These are phyloP conservation scores for Phoxinus phoxinus DNA, from an alignment of 2,113 vertebrate genomes.

Conservation along the genomic window DNA sequence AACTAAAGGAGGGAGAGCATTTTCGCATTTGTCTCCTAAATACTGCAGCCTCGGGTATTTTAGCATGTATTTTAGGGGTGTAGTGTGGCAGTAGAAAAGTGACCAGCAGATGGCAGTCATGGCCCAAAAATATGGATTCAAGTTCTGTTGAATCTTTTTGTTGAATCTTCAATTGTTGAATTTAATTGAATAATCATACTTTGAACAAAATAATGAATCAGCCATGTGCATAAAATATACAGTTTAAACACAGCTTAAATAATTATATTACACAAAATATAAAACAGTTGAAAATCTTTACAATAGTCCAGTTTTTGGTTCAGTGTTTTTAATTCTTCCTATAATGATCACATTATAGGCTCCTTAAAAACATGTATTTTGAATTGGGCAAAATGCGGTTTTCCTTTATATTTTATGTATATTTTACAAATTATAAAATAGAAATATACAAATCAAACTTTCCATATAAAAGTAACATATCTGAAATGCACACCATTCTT, in stretches of 20 bases:
- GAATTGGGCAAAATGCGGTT: neutral
- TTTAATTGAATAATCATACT: neutral
- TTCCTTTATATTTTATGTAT: neutral
- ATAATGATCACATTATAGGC: neutral
- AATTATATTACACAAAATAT: neutral
- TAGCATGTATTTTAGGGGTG: no score
- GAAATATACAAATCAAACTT: neutral
- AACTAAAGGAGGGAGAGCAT: no score
- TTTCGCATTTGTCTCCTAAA: no score
- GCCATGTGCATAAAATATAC: neutral
- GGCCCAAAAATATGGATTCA: neutral
- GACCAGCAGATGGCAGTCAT: conserved; percentile 32
- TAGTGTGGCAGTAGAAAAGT: neutral
- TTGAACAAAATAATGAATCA: neutral
- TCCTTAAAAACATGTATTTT: neutral
- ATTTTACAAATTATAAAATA: neutral
- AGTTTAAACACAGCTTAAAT: neutral
- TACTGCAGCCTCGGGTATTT: no score
- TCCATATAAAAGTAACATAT: neutral
- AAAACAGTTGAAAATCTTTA: neutral
- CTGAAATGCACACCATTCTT: neutral
- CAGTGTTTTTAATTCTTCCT: neutral
- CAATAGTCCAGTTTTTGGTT: neutral
- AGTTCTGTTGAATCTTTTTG: neutral
- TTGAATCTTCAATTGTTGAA: neutral